phyloP scores from a whole-genome alignment of 1,140 invertebrate genomes.

The Drosophila murphyi region DNA sequence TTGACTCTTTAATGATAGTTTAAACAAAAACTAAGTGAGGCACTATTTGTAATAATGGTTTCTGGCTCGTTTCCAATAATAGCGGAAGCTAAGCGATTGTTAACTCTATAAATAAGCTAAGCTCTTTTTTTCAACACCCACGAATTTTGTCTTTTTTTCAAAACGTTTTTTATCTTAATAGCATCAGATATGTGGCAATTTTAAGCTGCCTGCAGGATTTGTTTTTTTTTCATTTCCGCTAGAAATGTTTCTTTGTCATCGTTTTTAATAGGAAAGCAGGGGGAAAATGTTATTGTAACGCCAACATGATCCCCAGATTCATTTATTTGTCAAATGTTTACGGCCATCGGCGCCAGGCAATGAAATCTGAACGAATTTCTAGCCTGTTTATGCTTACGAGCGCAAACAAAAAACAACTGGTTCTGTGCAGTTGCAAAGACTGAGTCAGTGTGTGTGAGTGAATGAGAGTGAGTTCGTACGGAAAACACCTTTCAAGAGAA shows the following conservation, averaged over 20 bases:
- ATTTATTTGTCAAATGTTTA: conserved; percentile 20
- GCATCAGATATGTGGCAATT: conserved; percentile 10
- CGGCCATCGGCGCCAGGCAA: conserved; percentile 44
- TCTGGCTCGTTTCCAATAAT: background rate
- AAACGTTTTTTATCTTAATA: conserved; percentile 25
- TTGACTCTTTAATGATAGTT: conserved; percentile 53
- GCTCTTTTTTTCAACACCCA: background rate
- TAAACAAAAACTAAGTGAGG: conserved; percentile 31
- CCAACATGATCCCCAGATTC: conserved; percentile 36
- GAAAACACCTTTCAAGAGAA: too few species aligned
- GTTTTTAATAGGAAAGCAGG: conserved; percentile 31
- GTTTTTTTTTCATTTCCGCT: conserved; percentile 23
- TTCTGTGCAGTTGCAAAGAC: background rate
- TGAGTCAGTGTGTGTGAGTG: background rate
- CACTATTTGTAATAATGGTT: conserved; percentile 3
- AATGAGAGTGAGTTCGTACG: too few species aligned
- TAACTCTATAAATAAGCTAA: background rate
- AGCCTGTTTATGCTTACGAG: conserved; percentile 26
- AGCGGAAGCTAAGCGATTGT: too few species aligned
- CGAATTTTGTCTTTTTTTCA: background rate
- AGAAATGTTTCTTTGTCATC: conserved; percentile 13
- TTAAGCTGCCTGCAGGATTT: conserved; percentile 6
- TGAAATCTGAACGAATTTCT: conserved; percentile 25
- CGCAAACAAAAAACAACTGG: conserved; percentile 29
- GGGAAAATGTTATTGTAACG: conserved; percentile 47